Percentiles rank a stretch among this genome's conserved stretches.
Evolutionary conservation across 1,140 invertebrate species (phyloP).

Genomic region (Philotrypesis tridentata): DNA sequence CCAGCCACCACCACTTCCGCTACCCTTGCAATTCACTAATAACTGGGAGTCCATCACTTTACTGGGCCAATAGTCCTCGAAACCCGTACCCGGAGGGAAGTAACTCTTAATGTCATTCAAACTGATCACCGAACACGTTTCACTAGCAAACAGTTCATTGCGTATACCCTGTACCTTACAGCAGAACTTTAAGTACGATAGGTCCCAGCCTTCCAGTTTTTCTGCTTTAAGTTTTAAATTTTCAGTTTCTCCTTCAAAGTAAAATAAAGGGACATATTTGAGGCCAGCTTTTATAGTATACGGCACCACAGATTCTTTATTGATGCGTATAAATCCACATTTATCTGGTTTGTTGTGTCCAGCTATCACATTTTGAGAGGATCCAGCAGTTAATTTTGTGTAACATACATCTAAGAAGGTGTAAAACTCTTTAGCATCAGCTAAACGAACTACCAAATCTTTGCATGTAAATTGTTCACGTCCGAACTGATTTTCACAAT

Average conservation of each 20-base stretch:
- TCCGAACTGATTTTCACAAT: conserved; percentile 93
- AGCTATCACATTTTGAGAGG: conserved; percentile 75
- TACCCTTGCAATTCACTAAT: conserved; percentile 77
- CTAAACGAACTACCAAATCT: conserved; percentile 90
- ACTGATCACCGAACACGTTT: conserved; percentile 91
- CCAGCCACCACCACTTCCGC: conserved; percentile 77
- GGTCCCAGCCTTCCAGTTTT: conserved; percentile 90
- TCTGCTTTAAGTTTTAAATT: conserved; percentile 90
- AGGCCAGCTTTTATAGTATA: conserved; percentile 89
- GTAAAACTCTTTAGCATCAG: conserved; percentile 92
- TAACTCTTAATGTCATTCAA: conserved; percentile 92
- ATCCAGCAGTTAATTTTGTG: conserved; percentile 81
- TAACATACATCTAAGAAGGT: conserved; percentile 92
- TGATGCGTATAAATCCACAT: conserved; percentile 95
- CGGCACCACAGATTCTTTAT: conserved; percentile 94
- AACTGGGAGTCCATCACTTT: conserved; percentile 87
- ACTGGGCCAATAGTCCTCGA: conserved; percentile 93
- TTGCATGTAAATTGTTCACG: conserved; percentile 90
- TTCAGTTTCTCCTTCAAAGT: conserved; percentile 94
- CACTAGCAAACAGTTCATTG: conserved; percentile 91
- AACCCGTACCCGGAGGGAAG: conserved; percentile 89
- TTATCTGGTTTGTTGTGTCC: conserved; percentile 78
- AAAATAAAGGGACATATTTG: conserved; percentile 95
- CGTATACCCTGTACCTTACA: conserved; percentile 94
- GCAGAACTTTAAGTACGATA: conserved; percentile 94